phyloP scores from a whole-genome alignment of 2,797 vertebrate genomes.

The Podarcis lilfordi region DNA sequence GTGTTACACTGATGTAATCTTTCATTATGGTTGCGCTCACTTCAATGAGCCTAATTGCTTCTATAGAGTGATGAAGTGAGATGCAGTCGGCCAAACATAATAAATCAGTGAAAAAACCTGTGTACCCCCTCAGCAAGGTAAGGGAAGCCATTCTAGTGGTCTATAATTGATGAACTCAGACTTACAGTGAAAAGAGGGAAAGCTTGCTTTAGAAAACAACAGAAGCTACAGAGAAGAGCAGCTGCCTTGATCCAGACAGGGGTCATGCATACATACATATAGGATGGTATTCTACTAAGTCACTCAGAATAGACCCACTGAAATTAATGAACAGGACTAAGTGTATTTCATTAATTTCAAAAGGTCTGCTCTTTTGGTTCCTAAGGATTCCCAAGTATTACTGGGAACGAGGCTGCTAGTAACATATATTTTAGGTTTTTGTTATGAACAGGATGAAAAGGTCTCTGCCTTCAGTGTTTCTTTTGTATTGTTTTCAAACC shows the following conservation, averaged over 20 bases:
- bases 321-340: too few species aligned
- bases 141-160: slow-evolving; percentile 42
- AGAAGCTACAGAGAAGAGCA: slow-evolving; percentile 34
- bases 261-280: background rate
- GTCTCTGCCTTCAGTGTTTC: too few species aligned
- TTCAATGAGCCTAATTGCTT: slow-evolving; percentile 72
- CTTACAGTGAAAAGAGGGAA: slow-evolving; percentile 45
- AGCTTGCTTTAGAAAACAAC: slow-evolving; percentile 37
- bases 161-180: slow-evolving; percentile 42
- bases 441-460: background rate
- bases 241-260: background rate
- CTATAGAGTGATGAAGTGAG: slow-evolving; percentile 77
- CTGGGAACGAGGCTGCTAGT: background rate
- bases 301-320: too few species aligned
- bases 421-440: background rate
- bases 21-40: slow-evolving; percentile 70
- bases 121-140: slow-evolving; percentile 44
- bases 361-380: too few species aligned
- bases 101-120: slow-evolving; percentile 61
- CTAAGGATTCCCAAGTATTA: background rate
- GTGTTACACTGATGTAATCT: slow-evolving; percentile 77
- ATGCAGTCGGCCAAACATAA: slow-evolving; percentile 79
- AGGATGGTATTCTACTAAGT: too few species aligned
- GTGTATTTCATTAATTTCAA: too few species aligned
- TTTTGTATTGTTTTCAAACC: too few species aligned